Conservation (phyloP, 2,888 invertebrate genomes). For the Metopia argyrocephala region DNA sequence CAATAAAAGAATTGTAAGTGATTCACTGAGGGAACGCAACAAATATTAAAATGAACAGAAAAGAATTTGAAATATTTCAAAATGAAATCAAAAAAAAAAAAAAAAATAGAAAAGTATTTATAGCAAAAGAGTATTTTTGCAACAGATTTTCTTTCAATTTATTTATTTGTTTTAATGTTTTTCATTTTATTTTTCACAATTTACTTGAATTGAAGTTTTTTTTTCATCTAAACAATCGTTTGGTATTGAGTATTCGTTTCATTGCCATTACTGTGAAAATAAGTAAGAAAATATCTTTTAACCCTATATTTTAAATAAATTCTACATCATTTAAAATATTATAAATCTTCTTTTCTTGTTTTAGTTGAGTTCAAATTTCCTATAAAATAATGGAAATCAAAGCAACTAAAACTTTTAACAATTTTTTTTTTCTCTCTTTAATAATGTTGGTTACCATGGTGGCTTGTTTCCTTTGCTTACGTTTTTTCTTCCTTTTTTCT, state of each 20-base stretch:
- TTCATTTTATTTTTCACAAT: no score
- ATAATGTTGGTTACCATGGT: not conserved
- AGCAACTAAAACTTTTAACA: not conserved
- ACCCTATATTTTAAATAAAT: constrained; percentile 22
- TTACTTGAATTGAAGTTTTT: no score
- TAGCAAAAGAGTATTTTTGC: not conserved
- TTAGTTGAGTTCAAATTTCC: constrained; percentile 28
- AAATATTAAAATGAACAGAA: no score
- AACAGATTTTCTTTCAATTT: not conserved
- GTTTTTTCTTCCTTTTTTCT: not conserved
- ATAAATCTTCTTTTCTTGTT: constrained; percentile 2
- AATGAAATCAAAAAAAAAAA: not conserved
- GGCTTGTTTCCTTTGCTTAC: not conserved
- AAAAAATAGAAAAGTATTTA: not conserved
- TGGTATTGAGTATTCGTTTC: constrained; percentile 45
- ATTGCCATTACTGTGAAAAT: constrained; percentile 10
- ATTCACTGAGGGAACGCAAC: not conserved
- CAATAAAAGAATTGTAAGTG: constrained; percentile 1
- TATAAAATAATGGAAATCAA: constrained; percentile 8
- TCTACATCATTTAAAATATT: constrained; percentile 55
- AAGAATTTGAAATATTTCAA: not conserved
- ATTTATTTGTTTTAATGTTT: not conserved
- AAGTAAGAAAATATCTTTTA: constrained; percentile 24
- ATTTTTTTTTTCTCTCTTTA: not conserved
- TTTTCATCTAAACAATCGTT: no score